These are phyloP conservation scores for Urosaurus nigricauda DNA, from an alignment of 2,797 vertebrate species.

Conservation along the genomic window DNA sequence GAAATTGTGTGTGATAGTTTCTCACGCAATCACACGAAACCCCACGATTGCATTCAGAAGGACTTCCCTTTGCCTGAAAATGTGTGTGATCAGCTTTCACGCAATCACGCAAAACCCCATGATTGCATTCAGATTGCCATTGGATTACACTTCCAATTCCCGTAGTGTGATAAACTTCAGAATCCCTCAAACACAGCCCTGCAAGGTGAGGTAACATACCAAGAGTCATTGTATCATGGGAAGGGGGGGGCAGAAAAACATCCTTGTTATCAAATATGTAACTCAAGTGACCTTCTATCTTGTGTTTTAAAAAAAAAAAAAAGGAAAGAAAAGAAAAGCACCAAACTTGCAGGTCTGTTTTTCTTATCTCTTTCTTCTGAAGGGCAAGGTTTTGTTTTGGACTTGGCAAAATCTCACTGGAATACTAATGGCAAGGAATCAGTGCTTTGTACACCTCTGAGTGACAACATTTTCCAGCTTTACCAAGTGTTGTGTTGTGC, in stretches of 20 bases:
- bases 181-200: background rate
- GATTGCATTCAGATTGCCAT: too few species aligned
- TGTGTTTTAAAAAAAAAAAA: background rate
- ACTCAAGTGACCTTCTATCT: background rate
- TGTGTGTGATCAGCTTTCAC: too few species aligned
- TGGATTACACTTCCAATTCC: too few species aligned
- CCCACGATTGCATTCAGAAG: too few species aligned
- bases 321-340: background rate
- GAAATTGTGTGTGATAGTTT: too few species aligned
- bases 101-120: too few species aligned
- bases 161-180: too few species aligned
- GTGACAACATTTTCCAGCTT: background rate
- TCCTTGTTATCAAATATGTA: background rate
- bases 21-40: too few species aligned
- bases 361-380: conserved; percentile 27
- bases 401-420: background rate
- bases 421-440: conserved; percentile 36
- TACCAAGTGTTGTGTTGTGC: background rate
- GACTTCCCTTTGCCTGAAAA: too few species aligned
- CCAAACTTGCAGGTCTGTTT: conserved; percentile 22
- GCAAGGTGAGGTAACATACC: background rate
- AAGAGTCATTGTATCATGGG: background rate
- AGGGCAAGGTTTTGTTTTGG: conserved; percentile 22
- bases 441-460: conserved; percentile 16
- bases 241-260: background rate